These are phyloP conservation scores for Sardina pilchardus DNA, from an alignment of 2,113 vertebrate species.

Conservation along the genomic window DNA sequence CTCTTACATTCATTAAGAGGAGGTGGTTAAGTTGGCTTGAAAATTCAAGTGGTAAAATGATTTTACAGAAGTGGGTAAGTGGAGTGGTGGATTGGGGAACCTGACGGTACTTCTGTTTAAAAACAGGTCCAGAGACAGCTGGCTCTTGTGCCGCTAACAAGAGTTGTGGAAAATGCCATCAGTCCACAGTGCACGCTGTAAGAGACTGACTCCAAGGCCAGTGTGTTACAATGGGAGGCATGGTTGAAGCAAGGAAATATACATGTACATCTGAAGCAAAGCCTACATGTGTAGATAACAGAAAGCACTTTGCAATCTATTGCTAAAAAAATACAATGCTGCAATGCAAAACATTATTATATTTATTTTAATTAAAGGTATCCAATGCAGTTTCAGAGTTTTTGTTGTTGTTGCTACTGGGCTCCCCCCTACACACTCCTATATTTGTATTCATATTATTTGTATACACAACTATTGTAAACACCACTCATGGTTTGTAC, in stretches of 20 bases:
- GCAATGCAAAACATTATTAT: no score
- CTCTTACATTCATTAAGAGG: slow-evolving; percentile 18
- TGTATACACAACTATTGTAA: no score
- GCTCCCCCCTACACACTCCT: no score
- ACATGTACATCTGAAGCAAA: background rate
- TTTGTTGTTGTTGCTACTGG: no score
- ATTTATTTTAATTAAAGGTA: no score
- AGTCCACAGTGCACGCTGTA: background rate
- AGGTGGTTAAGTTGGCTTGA: slow-evolving; percentile 18
- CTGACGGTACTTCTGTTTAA: slow-evolving; percentile 9
- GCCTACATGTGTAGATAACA: background rate
- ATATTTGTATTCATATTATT: no score
- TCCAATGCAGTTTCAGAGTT: no score
- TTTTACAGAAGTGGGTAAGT: slow-evolving; percentile 19
- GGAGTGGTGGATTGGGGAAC: background rate
- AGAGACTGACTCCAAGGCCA: background rate
- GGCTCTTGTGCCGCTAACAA: background rate
- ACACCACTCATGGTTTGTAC: no score
- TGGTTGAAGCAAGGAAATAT: background rate
- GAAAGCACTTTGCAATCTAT: background rate
- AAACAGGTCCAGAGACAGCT: slow-evolving; percentile 4
- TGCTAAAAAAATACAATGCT: no score
- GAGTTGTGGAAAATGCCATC: background rate
- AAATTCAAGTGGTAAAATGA: slow-evolving; percentile 19
- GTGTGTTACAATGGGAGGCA: background rate